Percentiles rank a stretch among this genome's conserved stretches.
These are phyloP conservation scores for Armadillidium nasatum DNA, from an alignment of 1,140 invertebrate genomes.

Conservation along the genomic window DNA sequence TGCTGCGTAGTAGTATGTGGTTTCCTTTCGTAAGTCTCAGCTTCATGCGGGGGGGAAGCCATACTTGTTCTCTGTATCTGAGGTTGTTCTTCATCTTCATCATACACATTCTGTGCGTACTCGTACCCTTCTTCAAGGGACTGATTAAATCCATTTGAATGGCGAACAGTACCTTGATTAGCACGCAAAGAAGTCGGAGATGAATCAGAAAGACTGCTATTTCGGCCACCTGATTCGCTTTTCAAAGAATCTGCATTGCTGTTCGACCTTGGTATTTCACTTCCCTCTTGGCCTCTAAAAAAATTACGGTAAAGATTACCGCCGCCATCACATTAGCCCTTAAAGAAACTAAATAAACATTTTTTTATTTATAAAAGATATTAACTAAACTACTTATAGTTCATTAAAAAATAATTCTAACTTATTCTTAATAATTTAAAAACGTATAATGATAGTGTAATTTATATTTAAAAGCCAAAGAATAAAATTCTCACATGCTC, in stretches of 20 bases:
- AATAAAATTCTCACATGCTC: too few species aligned
- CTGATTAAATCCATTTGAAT: neutral
- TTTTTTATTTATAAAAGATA: too few species aligned
- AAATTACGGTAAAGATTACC: neutral
- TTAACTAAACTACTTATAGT: too few species aligned
- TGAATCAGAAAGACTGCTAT: neutral
- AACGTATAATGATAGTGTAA: too few species aligned
- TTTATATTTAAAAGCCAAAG: too few species aligned
- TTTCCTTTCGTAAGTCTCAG: neutral
- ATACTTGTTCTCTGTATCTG: neutral
- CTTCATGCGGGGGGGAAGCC: neutral
- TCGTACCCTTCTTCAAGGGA: neutral
- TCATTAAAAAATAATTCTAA: too few species aligned
- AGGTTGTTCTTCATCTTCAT: constrained; percentile 10
- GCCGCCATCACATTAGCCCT: too few species aligned
- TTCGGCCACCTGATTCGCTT: neutral
- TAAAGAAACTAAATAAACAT: too few species aligned
- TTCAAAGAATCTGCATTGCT: neutral
- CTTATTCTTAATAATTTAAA: too few species aligned
- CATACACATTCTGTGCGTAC: neutral
- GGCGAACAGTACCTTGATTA: neutral
- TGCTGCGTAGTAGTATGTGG: neutral
- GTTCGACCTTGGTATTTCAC: neutral
- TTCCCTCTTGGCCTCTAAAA: neutral
- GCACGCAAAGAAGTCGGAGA: neutral